Evolutionary conservation across 1,140 invertebrate species (phyloP).

Genomic region (Theocolax elegans): DNA sequence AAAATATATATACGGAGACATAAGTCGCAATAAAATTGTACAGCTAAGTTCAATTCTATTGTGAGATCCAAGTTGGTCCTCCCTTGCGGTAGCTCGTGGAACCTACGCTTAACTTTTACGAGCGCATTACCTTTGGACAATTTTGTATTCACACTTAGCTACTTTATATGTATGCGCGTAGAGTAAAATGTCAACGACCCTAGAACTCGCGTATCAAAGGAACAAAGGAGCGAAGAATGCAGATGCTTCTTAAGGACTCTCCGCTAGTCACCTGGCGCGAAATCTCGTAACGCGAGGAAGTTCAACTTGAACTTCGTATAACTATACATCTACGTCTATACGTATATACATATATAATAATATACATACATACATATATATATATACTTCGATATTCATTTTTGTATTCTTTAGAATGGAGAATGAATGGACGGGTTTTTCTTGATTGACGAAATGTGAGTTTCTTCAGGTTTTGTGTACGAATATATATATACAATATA

Average conservation of each 20-base stretch:
- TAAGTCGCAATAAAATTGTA: constrained; percentile 21
- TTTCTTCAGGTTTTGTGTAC: too few relatives aligned
- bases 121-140: constrained; percentile 25
- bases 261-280: constrained; percentile 2
- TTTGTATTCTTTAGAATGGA: too few relatives aligned
- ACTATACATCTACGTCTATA: too few relatives aligned
- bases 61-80: constrained; percentile 3
- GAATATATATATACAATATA: too few relatives aligned
- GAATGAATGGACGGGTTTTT: too few relatives aligned
- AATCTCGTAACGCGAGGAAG: constrained; percentile 4
- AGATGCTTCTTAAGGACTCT: constrained; percentile 9
- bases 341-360: too few relatives aligned
- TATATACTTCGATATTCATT: too few relatives aligned
- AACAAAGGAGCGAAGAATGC: constrained; percentile 33
- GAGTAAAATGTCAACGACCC: constrained; percentile 29
- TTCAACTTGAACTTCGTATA: not conserved
- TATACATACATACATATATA: too few relatives aligned
- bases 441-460: too few relatives aligned
- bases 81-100: constrained; percentile 26
- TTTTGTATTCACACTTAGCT: constrained; percentile 37
- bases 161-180: constrained; percentile 34
- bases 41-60: constrained; percentile 12
- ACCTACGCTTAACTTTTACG: not conserved
- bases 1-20: too few relatives aligned
- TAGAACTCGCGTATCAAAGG: constrained; percentile 17